Evolutionary conservation across 2,888 invertebrate genomes (phyloP).

Genomic region (Andrena haemorrhoa): DNA sequence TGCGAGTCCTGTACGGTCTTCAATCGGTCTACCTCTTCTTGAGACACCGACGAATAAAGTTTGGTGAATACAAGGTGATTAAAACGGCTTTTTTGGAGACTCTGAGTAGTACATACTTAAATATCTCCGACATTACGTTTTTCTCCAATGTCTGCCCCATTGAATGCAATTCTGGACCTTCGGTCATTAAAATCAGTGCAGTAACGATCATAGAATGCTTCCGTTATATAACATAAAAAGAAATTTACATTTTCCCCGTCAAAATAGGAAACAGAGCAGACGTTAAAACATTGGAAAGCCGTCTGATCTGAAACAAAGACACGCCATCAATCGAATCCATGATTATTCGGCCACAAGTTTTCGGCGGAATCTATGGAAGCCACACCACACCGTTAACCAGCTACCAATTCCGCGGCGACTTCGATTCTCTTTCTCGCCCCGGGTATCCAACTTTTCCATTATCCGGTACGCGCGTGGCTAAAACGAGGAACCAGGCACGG

Average conservation of each 20-base stretch:
- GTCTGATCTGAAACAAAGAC: background rate
- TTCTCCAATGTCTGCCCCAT: background rate
- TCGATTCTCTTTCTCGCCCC: background rate
- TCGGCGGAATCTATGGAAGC: slow-evolving; percentile 37
- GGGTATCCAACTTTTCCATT: slow-evolving; percentile 67
- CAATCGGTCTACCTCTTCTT: too few relatives aligned
- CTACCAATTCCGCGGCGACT: slow-evolving; percentile 53
- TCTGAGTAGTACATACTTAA: background rate
- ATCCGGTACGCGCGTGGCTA: slow-evolving; percentile 36
- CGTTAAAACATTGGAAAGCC: too few relatives aligned
- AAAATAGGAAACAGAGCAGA: too few relatives aligned
- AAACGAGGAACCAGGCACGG: slow-evolving; percentile 1
- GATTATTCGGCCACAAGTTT: slow-evolving; percentile 39
- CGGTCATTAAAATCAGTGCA: background rate
- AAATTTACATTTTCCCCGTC: too few relatives aligned
- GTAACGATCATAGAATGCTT: background rate
- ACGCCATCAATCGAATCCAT: background rate
- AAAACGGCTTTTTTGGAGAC: too few relatives aligned
- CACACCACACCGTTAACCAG: slow-evolving; percentile 51
- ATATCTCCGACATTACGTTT: background rate
- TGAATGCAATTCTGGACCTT: background rate
- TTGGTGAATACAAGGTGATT: too few relatives aligned
- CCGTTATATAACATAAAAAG: background rate
- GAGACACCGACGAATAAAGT: too few relatives aligned
- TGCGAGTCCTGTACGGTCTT: too few relatives aligned